Evolutionary conservation across 2,113 vertebrate species (phyloP).

Genomic region (Xiphophorus hellerii): DNA sequence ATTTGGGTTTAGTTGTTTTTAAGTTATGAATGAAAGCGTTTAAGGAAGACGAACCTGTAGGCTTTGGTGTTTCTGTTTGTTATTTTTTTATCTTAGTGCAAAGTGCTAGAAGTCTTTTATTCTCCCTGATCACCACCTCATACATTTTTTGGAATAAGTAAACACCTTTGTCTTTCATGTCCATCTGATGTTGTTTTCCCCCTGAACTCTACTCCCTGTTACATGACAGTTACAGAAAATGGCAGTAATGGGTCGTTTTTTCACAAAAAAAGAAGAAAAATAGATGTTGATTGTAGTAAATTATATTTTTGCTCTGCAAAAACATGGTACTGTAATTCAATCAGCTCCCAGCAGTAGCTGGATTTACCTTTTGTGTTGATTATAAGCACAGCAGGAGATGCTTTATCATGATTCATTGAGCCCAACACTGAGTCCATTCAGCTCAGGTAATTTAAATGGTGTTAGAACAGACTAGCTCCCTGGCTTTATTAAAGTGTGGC

Average conservation of each 20-base stretch:
- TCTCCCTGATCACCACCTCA: no score
- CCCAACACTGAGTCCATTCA: constrained; percentile 46
- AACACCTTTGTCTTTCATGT: no score
- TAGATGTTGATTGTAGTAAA: constrained; percentile 19
- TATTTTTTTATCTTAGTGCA: no score
- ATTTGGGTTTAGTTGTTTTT: no score
- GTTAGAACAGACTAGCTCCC: constrained; percentile 40
- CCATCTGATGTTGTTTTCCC: no score
- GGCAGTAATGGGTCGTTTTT: no score
- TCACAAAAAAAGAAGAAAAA: neutral
- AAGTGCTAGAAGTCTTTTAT: no score
- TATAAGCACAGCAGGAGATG: constrained; percentile 45
- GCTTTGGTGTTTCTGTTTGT: no score
- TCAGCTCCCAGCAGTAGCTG: constrained; percentile 32
- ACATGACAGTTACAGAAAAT: neutral
- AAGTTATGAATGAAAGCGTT: no score
- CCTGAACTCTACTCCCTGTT: neutral
- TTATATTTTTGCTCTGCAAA: constrained; percentile 16
- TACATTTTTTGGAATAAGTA: no score
- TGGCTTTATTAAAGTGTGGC: constrained; percentile 52
- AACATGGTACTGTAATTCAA: constrained; percentile 33
- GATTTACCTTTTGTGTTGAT: constrained; percentile 51
- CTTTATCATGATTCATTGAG: constrained; percentile 27
- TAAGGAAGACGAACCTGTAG: no score
- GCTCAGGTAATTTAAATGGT: constrained; percentile 53